Conservation (phyloP, 2,113 vertebrate genomes). For the Anolis carolinensis region DNA sequence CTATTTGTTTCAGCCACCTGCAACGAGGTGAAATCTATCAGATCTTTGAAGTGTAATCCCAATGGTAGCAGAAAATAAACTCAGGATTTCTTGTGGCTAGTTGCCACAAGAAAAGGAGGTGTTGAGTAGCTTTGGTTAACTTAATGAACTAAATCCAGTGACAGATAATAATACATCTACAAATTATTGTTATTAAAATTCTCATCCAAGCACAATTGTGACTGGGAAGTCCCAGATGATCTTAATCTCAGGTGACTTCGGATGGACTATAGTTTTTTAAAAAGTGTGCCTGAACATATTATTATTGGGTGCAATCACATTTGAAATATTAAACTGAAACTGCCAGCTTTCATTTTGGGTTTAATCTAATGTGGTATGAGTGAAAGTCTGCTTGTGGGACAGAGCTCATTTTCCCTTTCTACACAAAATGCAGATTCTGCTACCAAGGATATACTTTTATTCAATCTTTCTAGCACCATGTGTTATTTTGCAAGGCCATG, state of each 20-base stretch:
- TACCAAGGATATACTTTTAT: no score
- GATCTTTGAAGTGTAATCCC: not conserved
- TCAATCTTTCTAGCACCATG: no score
- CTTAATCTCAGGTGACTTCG: not conserved
- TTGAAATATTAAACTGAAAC: no score
- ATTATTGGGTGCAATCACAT: no score
- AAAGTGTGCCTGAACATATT: no score
- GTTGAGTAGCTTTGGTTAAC: not conserved
- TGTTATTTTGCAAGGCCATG: no score
- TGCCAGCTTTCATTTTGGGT: no score
- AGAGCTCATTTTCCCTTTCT: no score
- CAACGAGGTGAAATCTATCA: not conserved
- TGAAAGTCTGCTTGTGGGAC: no score
- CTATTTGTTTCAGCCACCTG: not conserved
- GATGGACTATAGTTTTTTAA: not conserved
- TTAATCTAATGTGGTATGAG: no score
- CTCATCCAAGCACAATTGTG: not conserved
- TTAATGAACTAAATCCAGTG: not conserved
- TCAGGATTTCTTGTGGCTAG: not conserved
- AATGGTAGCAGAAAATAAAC: not conserved
- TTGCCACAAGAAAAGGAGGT: not conserved
- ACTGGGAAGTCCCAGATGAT: not conserved
- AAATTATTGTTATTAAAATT: not conserved
- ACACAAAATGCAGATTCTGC: no score
- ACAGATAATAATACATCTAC: not conserved